Conservation (phyloP, 2,888 invertebrate species). For the Cantharis rufa region DNA sequence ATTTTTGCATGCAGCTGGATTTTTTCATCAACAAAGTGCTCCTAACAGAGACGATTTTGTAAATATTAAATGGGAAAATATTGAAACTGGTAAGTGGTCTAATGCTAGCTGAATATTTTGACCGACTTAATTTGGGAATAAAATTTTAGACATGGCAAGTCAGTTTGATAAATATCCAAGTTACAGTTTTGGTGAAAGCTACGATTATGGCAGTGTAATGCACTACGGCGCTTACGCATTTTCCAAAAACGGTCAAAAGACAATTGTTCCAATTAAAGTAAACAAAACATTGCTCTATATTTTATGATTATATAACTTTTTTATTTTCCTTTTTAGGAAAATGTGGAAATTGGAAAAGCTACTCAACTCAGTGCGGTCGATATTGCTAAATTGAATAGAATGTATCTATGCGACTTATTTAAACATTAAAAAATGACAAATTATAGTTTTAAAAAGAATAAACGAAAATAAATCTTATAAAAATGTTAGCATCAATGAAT, state of each 20-base stretch:
- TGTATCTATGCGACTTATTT: background rate
- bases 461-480: too few relatives aligned
- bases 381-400: background rate
- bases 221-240: slow-evolving; percentile 73
- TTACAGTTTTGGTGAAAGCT: slow-evolving; percentile 68
- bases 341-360: slow-evolving; percentile 51
- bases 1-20: slow-evolving; percentile 78
- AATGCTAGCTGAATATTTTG: too few relatives aligned
- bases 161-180: slow-evolving; percentile 68
- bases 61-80: slow-evolving; percentile 74
- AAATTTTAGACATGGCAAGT: background rate
- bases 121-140: background rate
- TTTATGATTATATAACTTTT: background rate
- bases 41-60: slow-evolving; percentile 79
- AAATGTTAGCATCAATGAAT: too few relatives aligned
- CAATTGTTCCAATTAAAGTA: slow-evolving; percentile 64
- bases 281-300: slow-evolving; percentile 5
- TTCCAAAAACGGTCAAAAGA: slow-evolving; percentile 67
- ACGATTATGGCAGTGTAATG: slow-evolving; percentile 76
- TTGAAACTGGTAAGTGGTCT: slow-evolving; percentile 58
- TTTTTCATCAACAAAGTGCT: slow-evolving; percentile 83
- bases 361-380: background rate
- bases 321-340: slow-evolving; percentile 38
- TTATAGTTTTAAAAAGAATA: too few relatives aligned
- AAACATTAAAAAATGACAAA: too few relatives aligned